A percentile compares a stretch with the other conserved stretches of the same genome.
Conservation (phyloP, 1,140 invertebrate genomes). For the Ostrea edulis region DNA sequence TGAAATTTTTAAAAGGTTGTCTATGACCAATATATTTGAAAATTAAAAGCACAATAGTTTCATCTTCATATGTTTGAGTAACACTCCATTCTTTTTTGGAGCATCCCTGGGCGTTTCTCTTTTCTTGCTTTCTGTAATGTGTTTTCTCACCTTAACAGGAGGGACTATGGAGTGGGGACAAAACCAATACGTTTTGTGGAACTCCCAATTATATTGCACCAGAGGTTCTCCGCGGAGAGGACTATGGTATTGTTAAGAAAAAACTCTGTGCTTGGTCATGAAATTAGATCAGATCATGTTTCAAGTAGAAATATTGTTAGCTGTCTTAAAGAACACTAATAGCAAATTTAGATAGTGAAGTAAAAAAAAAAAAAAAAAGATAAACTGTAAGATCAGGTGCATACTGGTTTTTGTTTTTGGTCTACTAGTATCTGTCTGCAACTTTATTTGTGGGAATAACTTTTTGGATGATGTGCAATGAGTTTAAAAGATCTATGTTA, state of each 20-base stretch:
- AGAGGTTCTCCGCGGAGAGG: slow-evolving; percentile 96
- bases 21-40: neutral
- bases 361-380: too few relatives aligned
- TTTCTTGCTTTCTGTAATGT: slow-evolving; percentile 41
- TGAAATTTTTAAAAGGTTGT: neutral
- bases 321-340: too few relatives aligned
- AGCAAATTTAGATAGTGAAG: too few relatives aligned
- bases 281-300: neutral
- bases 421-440: too few relatives aligned
- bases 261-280: slow-evolving; percentile 5
- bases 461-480: too few relatives aligned
- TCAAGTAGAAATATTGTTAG: neutral
- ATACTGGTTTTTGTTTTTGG: too few relatives aligned
- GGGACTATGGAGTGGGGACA: slow-evolving; percentile 86
- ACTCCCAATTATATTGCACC: slow-evolving; percentile 99
- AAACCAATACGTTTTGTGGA: slow-evolving; percentile 95
- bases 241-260: slow-evolving; percentile 71
- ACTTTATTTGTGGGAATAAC: too few relatives aligned
- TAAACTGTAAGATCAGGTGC: too few relatives aligned
- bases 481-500: too few relatives aligned
- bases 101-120: neutral
- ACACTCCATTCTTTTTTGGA: neutral
- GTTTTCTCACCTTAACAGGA: slow-evolving; percentile 81
- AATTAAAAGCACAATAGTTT: neutral
- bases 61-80: slow-evolving; percentile 9